Evolutionary conservation across 2,888 invertebrate genomes (phyloP), one percentile per base, ranked within the genome.

Genomic region (Malacosoma neustria): DNA sequence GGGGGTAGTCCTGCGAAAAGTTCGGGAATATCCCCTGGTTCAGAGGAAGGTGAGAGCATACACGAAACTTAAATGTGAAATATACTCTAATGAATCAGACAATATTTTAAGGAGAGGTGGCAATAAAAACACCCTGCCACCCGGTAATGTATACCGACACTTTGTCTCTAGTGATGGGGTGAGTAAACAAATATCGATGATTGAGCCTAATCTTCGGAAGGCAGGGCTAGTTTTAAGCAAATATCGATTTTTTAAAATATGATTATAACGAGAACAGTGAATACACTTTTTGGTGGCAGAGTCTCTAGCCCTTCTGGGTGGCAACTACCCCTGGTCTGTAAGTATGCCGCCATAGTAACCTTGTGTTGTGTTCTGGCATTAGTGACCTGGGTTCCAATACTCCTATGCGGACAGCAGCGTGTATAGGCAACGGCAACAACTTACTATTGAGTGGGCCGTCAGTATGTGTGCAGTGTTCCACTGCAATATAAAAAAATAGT

Each of bases 81-180:
- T 81, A 84, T 80, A 72, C 82, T 75, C 82, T 84, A 85, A 85
- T 84, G 84, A 85, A 85, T 85, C 85, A 85, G 85, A 81, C 84
- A 84, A 85, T 84, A 85, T 85, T 85, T 85, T 84, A 84, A 82
- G 80, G 75, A 69, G 71, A 57, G 77, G 72, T 50, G 82, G 84
- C 77, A 80, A 84, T 85, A 84, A 85, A 82, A 77, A 57, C 76
- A 57, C 71, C 77, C 77, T 52, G 42, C 61, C 72, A 51, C 72
- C 75, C 72, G 63, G 76, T 82, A 81, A 81, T 81, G 82, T 82
- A 75, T 70, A 76, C 77, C 72, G 58, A 69, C 79, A 76, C 73
- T 80, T 76, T 81, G 81, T 81, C 76, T 76, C 72, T 69, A 70
- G 74, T 65, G 76, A 66, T 57, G 79, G 73, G 76, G 71, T 68